A percentile compares a stretch with the other conserved stretches of the same genome.
Conservation (phyloP, 2,113 vertebrate species). For the Danio rerio region DNA sequence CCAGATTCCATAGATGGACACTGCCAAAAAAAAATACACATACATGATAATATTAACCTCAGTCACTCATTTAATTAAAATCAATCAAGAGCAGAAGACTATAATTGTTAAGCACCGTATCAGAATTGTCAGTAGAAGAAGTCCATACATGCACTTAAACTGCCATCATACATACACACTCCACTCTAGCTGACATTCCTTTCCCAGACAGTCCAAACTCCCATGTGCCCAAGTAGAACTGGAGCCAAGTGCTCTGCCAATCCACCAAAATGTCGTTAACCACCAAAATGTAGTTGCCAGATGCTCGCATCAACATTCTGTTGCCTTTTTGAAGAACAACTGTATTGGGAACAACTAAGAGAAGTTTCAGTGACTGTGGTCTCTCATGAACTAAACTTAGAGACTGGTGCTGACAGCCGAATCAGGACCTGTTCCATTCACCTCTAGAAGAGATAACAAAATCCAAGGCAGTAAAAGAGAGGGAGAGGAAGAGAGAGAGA, state of each 20-base stretch:
- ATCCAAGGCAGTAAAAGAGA: conserved; percentile 16
- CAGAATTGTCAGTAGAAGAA: neutral
- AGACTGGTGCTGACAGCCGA: conserved; percentile 39
- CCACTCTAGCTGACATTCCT: conserved; percentile 32
- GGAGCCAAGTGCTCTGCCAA: conserved; percentile 33
- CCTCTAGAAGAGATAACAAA: conserved; percentile 35
- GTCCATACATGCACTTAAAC: conserved; percentile 31
- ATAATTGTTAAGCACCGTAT: neutral
- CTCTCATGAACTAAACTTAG: neutral
- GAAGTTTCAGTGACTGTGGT: neutral
- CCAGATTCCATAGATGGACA: conserved; percentile 98
- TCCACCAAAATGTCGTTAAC: neutral
- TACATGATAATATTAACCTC: neutral
- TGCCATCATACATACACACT: conserved; percentile 55
- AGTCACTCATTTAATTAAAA: neutral
- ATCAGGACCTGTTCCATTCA: conserved; percentile 47
- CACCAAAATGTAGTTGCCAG: neutral
- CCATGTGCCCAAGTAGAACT: conserved; percentile 48
- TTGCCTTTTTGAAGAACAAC: conserved; percentile 12
- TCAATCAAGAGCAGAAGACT: neutral
- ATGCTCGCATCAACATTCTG: neutral
- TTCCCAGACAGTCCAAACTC: conserved; percentile 38
- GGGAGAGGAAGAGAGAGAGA: conserved; percentile 23
- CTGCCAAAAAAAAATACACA: conserved; percentile 75
- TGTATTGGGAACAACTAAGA: conserved; percentile 8